Conservation (phyloP, 1,140 invertebrate species). For the Telenomus remus region DNA sequence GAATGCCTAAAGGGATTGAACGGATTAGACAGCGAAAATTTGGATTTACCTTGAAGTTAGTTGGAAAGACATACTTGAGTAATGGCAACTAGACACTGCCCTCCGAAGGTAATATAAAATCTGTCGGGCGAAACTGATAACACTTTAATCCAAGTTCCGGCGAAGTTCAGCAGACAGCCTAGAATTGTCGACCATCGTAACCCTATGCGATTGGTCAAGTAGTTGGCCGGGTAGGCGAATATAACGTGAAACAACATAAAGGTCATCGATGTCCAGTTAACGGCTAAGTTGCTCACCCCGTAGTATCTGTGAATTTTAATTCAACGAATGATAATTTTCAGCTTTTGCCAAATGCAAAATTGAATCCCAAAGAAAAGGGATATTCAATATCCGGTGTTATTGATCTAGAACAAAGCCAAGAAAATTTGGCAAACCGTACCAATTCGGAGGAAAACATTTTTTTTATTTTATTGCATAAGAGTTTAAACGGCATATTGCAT, state of each 20-base stretch:
- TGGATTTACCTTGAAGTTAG: background rate
- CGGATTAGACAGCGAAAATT: conserved; percentile 1
- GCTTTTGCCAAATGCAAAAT: conserved; percentile 33
- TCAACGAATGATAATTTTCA: background rate
- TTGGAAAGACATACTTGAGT: conserved; percentile 73
- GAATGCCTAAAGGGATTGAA: conserved; percentile 69
- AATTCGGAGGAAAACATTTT: too few relatives aligned
- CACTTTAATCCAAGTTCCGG: conserved; percentile 86
- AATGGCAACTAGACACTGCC: conserved; percentile 82
- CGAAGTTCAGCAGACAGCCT: conserved; percentile 67
- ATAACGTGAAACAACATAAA: conserved; percentile 84
- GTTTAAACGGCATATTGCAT: background rate
- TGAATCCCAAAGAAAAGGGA: conserved; percentile 37
- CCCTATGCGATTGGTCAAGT: conserved; percentile 75
- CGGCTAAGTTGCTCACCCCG: conserved; percentile 73
- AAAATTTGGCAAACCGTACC: too few relatives aligned
- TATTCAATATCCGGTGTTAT: too few relatives aligned
- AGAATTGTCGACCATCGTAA: conserved; percentile 71
- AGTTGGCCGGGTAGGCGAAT: conserved; percentile 82
- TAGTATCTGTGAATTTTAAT: conserved; percentile 72
- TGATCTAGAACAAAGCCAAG: too few relatives aligned
- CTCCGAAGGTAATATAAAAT: conserved; percentile 81
- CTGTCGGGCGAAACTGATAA: conserved; percentile 77
- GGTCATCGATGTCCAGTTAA: conserved; percentile 83
- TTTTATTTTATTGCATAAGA: background rate